Base-by-base conservation (phyloP, 2,113 vertebrate species). In the Neolamprologus kungweensis region DNA sequence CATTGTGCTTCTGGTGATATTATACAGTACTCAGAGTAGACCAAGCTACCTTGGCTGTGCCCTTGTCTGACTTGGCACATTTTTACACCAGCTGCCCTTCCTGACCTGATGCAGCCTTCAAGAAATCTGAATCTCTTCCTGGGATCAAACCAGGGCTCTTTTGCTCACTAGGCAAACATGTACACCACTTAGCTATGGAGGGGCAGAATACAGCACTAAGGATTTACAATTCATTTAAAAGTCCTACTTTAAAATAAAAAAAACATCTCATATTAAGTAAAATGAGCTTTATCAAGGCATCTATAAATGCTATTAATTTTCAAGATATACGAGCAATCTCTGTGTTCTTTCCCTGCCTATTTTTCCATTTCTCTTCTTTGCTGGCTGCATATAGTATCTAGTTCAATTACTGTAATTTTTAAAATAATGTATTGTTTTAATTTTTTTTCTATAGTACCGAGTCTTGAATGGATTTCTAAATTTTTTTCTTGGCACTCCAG, bases 401-500 rank as follows among this genome's bases (percentile, higher is more conserved):
- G 31, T 85, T 47, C 60, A 79, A 50, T 47, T 79, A 21, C 50
- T 92, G 65, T 86, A 47, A 63, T 82, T 88, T 85, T 80, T 13
- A 13, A 21, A 21, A 57, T 50, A 85, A 86, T 89, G 86, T 65
- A n/a, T 35, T 65, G 10, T 37, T 8, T 65, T 5, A 14, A 21
- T 75, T 81, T 89, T 82, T 80, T 42, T 50, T 85, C 75, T 85
- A 82, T 87, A 84, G 82, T 92, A 87, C 82, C 2, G 40, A 85
- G n/a, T 58, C 54, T 57, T 82, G 47, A 93, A 90, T 92, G 58
- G 79, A 87, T 80, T 84, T 42, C 87, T 63, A 37, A 73, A 78
- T 63, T 55, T 31, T 80, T 57, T 92, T 91, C 92, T 87, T 85
- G 87, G 78, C 84, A 86, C 79, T 71, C 33, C 28, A 91, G 85